Evolutionary conservation across 2,797 vertebrate genomes (phyloP), one percentile per base, ranked within the genome.

Genomic region (Ciconia nigra): DNA sequence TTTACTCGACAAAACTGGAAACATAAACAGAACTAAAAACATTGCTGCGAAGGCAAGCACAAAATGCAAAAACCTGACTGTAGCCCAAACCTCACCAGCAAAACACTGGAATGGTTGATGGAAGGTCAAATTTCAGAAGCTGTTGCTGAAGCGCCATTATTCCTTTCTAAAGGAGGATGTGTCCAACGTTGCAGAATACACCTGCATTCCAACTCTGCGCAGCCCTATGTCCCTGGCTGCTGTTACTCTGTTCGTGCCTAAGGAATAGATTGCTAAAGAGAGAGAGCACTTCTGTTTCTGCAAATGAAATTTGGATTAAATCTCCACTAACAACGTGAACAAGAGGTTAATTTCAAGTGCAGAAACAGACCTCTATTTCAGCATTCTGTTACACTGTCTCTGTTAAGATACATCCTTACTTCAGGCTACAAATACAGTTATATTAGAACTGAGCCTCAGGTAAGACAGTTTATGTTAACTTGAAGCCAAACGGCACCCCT

Each of bases 221-320:
- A 13, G n/a, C 76, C 7, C 29, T 7, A 1, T 1, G 28, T 4
- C 33, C 59, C 70, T 47, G 46, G 46, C 4, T 26, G 29, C 35
- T 47, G 4, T 3, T 3, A 0, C 1, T 16, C 67, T 15, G 11
- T 20, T 5, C 3, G 18, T 12, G 20, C 21, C 5, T 14, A 49
- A 55, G 39, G 3, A 13, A 39, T 1, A 17, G 24, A 24, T 12
- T 3, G 0, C 20, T 16, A 6, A 29, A 46, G 16, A 58, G 51
- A 58, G 51, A 57, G 29, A 44, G 14, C 24, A 57, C 4, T 58
- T 13, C 65, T 35, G 33, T 19, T 80, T 58, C 70, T 55, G 37
- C 41, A 49, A 19, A 7, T 12, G 22, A 33, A 31, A 90, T 65
- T 31, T 33, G 58, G 37, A 42, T 76, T 65, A 31, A 87, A 65